Conservation (phyloP, 2,113 vertebrate genomes). For the Oriolus oriolus region DNA sequence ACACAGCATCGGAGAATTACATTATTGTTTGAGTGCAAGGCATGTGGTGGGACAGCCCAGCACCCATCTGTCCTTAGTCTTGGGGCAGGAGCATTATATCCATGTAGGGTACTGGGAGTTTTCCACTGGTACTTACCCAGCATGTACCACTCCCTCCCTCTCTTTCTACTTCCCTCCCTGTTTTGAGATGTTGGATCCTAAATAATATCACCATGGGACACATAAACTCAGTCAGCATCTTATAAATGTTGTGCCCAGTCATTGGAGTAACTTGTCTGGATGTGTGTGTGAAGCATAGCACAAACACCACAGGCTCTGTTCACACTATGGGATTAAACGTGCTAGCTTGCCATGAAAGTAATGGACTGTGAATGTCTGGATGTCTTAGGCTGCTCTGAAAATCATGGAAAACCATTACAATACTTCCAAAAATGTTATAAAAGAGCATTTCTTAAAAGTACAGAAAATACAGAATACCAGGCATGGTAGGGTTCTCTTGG, state of each 20-base stretch:
- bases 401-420: neutral
- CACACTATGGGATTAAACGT: neutral
- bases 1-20: neutral
- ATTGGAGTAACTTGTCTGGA: neutral
- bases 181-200: neutral
- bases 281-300: neutral
- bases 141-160: neutral
- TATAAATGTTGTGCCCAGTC: neutral
- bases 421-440: neutral
- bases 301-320: neutral
- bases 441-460: neutral
- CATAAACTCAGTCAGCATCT: neutral
- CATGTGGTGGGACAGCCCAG: neutral
- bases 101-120: neutral
- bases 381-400: neutral
- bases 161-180: neutral
- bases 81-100: neutral
- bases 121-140: neutral
- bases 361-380: neutral
- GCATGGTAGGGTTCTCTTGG: neutral
- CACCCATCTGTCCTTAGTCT: neutral
- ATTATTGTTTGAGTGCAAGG: neutral
- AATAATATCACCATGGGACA: neutral
- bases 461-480: neutral
- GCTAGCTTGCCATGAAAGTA: neutral